A percentile compares a stretch with the other conserved stretches of the same genome.
phyloP scores from a whole-genome alignment of 2,888 invertebrate species.

The Leptinotarsa rubiginosa region DNA sequence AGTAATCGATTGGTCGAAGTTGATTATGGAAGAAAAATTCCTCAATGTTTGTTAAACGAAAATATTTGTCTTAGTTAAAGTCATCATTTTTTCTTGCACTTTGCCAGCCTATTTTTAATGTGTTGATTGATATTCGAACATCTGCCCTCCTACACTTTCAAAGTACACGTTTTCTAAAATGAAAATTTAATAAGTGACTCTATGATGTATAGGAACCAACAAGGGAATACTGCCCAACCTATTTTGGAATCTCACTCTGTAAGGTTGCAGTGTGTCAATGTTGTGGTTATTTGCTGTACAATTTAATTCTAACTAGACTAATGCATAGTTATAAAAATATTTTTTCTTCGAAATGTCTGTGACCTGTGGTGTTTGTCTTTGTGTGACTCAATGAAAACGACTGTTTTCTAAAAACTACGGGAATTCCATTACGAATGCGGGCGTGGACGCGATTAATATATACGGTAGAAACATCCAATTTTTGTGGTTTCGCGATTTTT shows the following conservation, averaged over 20 bases:
- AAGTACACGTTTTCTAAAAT: too few relatives aligned
- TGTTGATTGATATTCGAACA: too few relatives aligned
- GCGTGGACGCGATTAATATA: neutral
- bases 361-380: neutral
- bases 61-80: too few relatives aligned
- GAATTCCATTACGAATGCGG: neutral
- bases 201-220: too few relatives aligned
- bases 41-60: too few relatives aligned
- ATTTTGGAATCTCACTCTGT: neutral
- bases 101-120: too few relatives aligned
- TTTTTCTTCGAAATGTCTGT: neutral
- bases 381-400: neutral
- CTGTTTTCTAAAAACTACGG: neutral
- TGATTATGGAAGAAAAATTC: too few relatives aligned
- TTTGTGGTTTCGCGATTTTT: neutral
- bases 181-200: too few relatives aligned
- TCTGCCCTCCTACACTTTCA: too few relatives aligned
- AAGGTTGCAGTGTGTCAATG: neutral
- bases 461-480: neutral
- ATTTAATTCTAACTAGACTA: conserved; percentile 1
- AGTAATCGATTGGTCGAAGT: too few relatives aligned
- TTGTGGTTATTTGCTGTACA: neutral
- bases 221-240: neutral
- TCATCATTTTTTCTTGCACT: too few relatives aligned
- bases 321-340: neutral